A percentile compares a stretch with the other conserved stretches of the same genome.
Evolutionary conservation across 2,113 vertebrate genomes (phyloP).

Genomic region (Promerops cafer): DNA sequence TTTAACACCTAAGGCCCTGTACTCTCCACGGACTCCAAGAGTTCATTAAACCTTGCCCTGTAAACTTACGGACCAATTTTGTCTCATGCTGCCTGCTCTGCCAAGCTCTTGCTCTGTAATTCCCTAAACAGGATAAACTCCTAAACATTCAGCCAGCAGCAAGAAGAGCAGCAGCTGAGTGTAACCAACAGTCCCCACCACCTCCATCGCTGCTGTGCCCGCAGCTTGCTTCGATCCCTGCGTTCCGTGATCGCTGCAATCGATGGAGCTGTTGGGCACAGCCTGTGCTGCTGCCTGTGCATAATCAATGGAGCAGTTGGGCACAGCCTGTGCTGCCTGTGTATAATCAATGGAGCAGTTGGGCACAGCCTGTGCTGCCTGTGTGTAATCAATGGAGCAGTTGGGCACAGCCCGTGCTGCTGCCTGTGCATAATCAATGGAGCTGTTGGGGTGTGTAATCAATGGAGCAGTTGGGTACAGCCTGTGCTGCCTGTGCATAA

Average conservation of each 20-base stretch:
- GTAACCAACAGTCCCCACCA: not conserved
- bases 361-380: not conserved
- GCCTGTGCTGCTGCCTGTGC: not conserved
- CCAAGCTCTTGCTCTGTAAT: constrained; percentile 44
- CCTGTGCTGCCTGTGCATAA: not conserved
- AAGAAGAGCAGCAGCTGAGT: constrained; percentile 11
- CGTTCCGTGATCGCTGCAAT: not conserved
- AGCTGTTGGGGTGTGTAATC: no score
- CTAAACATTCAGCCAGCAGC: constrained; percentile 23
- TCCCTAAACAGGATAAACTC: constrained; percentile 31
- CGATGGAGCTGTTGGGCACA: not conserved
- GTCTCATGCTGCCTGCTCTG: constrained; percentile 27
- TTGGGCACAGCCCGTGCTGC: accelerated
- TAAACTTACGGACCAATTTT: constrained; percentile 41
- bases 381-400: not conserved
- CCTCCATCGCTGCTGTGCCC: not conserved
- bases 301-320: not conserved
- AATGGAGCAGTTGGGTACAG: not conserved
- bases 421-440: no score
- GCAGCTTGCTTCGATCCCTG: not conserved
- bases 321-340: not conserved
- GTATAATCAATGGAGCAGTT: not conserved
- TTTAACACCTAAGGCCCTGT: constrained; percentile 35
- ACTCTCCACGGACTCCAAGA: not conserved
- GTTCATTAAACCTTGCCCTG: constrained; percentile 65